Evolutionary conservation across 2,113 vertebrate genomes (phyloP).

Genomic region (Melanerpes formicivorus): DNA sequence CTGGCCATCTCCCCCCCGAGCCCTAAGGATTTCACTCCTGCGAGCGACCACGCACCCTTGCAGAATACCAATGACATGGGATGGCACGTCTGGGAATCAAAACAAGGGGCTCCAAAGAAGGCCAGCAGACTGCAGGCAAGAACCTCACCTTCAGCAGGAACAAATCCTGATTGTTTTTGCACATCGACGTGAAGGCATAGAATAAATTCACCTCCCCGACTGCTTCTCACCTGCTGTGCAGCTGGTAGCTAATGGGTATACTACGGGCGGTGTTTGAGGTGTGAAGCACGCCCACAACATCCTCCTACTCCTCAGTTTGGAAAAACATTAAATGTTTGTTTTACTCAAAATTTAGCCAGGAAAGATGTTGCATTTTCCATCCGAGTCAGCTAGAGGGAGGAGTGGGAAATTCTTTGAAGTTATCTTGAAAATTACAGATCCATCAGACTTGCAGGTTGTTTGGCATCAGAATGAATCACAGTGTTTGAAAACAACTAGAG

Average conservation of each 20-base stretch:
- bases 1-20: not conserved
- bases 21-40: not conserved
- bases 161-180: not conserved
- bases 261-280: not conserved
- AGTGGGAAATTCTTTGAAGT: not conserved
- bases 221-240: not conserved
- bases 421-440: not conserved
- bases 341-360: not conserved
- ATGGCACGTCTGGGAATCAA: not conserved
- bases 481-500: not conserved
- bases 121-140: not conserved
- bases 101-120: not conserved
- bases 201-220: not conserved
- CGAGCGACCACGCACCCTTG: accelerated
- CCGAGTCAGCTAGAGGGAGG: not conserved
- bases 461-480: not conserved
- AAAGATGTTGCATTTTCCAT: not conserved
- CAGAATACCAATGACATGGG: slow-evolving; percentile 16
- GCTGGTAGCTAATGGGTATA: not conserved
- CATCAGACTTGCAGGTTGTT: not conserved
- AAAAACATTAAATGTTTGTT: not conserved
- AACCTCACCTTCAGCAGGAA: not conserved
- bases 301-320: not conserved
- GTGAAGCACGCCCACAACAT: accelerated
- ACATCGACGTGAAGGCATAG: not conserved